These are phyloP conservation scores for Apteryx mantelli DNA, from an alignment of 2,113 vertebrate species.

Conservation along the genomic window DNA sequence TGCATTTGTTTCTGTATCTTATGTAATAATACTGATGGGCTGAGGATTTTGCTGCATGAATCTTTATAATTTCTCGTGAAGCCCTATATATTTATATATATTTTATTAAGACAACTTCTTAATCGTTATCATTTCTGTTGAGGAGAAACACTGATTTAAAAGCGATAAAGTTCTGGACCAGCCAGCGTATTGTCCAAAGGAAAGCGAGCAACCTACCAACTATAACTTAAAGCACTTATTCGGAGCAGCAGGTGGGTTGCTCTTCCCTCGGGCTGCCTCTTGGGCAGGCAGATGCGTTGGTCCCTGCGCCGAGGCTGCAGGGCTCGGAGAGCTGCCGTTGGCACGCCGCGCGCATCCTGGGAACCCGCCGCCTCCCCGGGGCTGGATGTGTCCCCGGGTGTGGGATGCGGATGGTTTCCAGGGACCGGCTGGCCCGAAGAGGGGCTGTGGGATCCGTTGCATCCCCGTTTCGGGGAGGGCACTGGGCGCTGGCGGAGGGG, in stretches of 20 bases:
- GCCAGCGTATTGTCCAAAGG: neutral
- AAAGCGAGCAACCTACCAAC: neutral
- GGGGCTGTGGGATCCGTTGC: neutral
- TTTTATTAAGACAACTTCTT: neutral
- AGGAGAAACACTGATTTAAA: neutral
- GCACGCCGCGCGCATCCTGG: too few relatives aligned
- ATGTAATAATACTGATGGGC: neutral
- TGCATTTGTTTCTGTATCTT: neutral
- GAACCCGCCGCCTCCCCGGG: too few relatives aligned
- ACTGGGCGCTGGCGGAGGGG: neutral
- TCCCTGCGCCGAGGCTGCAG: neutral
- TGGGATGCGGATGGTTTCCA: too few relatives aligned
- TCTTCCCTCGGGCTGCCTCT: neutral
- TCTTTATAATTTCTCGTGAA: neutral
- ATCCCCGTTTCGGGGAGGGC: neutral
- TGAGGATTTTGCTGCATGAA: neutral
- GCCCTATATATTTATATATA: too few relatives aligned
- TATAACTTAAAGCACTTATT: neutral
- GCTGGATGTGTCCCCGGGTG: too few relatives aligned
- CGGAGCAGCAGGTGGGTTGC: neutral
- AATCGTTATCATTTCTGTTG: neutral
- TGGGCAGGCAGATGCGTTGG: neutral
- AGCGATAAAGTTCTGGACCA: neutral
- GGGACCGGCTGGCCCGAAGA: too few relatives aligned
- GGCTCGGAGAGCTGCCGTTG: too few relatives aligned